These are phyloP conservation scores for Clitarchus hookeri DNA, from an alignment of 2,888 invertebrate genomes.

Conservation along the genomic window DNA sequence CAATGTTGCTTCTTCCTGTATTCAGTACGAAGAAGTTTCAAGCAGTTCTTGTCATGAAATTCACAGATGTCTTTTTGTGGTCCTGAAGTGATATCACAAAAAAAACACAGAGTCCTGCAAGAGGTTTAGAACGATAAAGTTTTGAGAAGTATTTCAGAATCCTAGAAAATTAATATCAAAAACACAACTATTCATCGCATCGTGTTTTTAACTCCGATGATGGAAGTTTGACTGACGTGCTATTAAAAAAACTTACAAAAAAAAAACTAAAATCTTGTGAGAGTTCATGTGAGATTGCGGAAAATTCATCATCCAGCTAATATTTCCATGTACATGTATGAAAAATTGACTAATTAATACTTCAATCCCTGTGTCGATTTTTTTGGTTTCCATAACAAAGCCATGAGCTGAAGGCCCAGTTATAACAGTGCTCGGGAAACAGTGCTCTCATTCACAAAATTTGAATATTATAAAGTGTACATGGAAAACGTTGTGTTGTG, in stretches of 20 bases:
- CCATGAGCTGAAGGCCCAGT: background rate
- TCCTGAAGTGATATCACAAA: no score
- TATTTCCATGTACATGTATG: background rate
- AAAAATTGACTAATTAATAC: background rate
- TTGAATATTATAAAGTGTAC: background rate
- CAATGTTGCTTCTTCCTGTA: background rate
- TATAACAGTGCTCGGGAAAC: background rate
- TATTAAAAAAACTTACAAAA: background rate
- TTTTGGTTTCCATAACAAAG: conserved; percentile 19
- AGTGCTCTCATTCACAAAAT: conserved; percentile 1
- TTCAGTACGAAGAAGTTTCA: background rate
- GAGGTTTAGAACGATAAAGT: background rate
- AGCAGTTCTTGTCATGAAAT: background rate
- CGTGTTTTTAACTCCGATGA: conserved; percentile 1
- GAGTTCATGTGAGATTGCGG: background rate
- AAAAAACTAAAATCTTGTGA: background rate
- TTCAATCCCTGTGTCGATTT: background rate
- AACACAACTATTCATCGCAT: background rate
- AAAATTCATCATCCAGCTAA: background rate
- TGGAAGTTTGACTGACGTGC: background rate
- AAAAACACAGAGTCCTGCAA: background rate
- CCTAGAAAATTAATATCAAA: background rate
- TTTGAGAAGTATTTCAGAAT: background rate
- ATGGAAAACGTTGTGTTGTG: background rate
- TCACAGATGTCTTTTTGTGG: no score